phyloP scores from a whole-genome alignment of 2,888 invertebrate genomes.

The Diarsia brunnea region DNA sequence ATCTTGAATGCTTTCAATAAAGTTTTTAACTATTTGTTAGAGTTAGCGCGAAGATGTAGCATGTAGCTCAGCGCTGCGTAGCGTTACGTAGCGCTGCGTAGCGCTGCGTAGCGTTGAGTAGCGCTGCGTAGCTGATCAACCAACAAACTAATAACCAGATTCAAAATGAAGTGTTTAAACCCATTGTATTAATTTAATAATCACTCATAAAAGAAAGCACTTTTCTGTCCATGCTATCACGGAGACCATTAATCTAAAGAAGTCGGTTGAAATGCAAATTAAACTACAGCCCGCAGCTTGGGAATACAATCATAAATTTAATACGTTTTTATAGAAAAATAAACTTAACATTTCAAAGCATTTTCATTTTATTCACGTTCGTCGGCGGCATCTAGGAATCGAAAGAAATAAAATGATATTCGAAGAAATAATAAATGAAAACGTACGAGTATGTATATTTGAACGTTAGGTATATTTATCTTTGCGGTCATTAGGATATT shows the following conservation, averaged over 20 bases:
- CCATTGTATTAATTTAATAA: background rate
- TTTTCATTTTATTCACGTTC: constrained; percentile 22
- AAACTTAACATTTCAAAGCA: constrained; percentile 5
- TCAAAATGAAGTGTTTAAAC: background rate
- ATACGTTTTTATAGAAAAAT: constrained; percentile 23
- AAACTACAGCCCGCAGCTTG: constrained; percentile 1
- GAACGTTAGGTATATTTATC: background rate
- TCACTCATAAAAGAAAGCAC: background rate
- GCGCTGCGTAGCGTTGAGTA: background rate
- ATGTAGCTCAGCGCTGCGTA: background rate
- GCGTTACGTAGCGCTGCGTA: background rate
- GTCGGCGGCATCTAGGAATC: constrained; percentile 11
- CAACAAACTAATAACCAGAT: too few relatives aligned
- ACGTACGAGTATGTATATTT: background rate
- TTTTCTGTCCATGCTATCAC: background rate
- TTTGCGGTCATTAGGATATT: background rate
- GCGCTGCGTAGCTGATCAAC: background rate
- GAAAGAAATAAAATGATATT: constrained; percentile 6
- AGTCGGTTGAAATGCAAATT: background rate
- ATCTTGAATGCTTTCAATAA: background rate
- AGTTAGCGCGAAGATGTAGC: background rate
- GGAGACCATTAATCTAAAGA: background rate
- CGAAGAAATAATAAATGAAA: background rate
- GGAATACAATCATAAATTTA: constrained; percentile 20
- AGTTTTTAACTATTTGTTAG: background rate